phyloP scores from a whole-genome alignment of 2,888 invertebrate species.

The Sesia apiformis region DNA sequence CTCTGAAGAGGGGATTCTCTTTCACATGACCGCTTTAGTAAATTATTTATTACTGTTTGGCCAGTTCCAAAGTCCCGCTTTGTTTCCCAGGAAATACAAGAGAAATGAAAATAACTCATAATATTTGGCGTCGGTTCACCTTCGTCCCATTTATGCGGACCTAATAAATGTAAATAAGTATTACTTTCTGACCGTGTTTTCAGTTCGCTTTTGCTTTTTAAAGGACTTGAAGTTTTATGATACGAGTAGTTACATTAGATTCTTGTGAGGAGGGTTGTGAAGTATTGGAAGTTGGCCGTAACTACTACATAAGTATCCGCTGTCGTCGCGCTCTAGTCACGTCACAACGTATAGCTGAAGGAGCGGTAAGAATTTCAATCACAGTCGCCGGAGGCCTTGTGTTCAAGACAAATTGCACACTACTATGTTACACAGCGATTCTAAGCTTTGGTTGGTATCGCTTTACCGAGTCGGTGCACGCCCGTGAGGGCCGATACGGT shows the following conservation, averaged over 20 bases:
- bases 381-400: slow-evolving; percentile 17
- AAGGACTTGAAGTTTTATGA: no score
- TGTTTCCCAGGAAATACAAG: slow-evolving; percentile 44
- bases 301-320: slow-evolving; percentile 2
- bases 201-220: neutral
- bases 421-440: slow-evolving; percentile 11
- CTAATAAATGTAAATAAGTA: neutral
- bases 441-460: neutral
- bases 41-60: slow-evolving; percentile 67
- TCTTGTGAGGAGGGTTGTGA: no score
- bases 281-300: neutral
- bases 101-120: slow-evolving; percentile 37
- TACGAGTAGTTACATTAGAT: no score
- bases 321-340: slow-evolving; percentile 17
- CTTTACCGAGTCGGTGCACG: no score
- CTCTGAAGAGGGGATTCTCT: slow-evolving; percentile 47
- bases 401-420: slow-evolving; percentile 43
- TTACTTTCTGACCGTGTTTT: neutral
- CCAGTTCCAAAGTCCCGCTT: slow-evolving; percentile 48
- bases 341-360: slow-evolving; percentile 20
- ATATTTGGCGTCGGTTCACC: slow-evolving; percentile 10
- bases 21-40: slow-evolving; percentile 65
- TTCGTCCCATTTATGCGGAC: slow-evolving; percentile 8
- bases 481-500: no score
- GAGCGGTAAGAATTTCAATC: slow-evolving; percentile 46